phyloP scores from a whole-genome alignment of 2,113 vertebrate genomes.

The Kobus ellipsiprymnus region DNA sequence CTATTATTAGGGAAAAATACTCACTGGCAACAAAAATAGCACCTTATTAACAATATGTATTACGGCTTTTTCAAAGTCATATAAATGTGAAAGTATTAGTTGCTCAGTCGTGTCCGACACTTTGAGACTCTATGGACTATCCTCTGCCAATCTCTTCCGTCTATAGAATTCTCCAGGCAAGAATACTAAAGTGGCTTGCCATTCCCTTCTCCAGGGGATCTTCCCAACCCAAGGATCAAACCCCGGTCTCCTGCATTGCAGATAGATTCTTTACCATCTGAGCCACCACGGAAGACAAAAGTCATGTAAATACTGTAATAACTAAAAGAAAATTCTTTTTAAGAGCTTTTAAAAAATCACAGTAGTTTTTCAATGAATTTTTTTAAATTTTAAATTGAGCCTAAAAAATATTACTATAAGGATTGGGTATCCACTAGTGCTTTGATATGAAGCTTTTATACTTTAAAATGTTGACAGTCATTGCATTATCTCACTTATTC shows the following conservation, averaged over 20 bases:
- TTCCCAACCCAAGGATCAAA: background rate
- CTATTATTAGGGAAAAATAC: background rate
- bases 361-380: background rate
- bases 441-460: background rate
- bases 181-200: background rate
- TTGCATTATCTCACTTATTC: background rate
- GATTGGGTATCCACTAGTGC: background rate
- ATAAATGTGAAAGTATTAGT: background rate
- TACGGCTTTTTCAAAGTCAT: background rate
- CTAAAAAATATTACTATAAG: background rate
- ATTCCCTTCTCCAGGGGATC: background rate
- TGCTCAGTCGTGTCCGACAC: accelerated
- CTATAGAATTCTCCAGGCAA: background rate
- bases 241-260: background rate
- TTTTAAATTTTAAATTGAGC: background rate
- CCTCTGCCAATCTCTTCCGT: background rate
- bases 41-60: background rate
- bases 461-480: background rate
- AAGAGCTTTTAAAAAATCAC: background rate
- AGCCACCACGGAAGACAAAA: background rate
- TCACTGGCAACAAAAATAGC: background rate
- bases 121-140: background rate
- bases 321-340: background rate
- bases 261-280: background rate
- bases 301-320: background rate